A percentile compares a stretch with the other conserved stretches of the same genome.
These are phyloP conservation scores for Drepana arcuata DNA, from an alignment of 1,140 invertebrate species.

Conservation along the genomic window DNA sequence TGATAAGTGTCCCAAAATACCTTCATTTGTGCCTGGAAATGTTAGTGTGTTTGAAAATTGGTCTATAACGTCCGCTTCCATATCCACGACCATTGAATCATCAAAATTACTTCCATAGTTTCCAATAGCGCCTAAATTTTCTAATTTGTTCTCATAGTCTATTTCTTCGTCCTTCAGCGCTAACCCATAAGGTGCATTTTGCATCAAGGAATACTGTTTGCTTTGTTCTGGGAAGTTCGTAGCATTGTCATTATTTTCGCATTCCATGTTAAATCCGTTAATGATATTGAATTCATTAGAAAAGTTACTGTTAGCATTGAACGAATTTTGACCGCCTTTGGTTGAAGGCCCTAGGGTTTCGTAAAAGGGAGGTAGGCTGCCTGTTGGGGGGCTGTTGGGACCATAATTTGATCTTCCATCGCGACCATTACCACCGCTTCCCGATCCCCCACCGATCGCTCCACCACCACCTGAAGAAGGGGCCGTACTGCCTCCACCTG, in stretches of 20 bases:
- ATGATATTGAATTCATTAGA: constrained; percentile 73
- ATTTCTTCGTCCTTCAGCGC: constrained; percentile 84
- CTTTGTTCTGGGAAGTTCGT: constrained; percentile 71
- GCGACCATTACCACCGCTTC: constrained; percentile 79
- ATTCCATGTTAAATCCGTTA: constrained; percentile 81
- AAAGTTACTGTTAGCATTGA: constrained; percentile 71
- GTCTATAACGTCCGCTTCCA: constrained; percentile 83
- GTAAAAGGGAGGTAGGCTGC: constrained; percentile 87
- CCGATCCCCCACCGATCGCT: constrained; percentile 74
- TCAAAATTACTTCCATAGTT: constrained; percentile 80
- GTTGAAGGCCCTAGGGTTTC: constrained; percentile 77
- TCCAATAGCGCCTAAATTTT: constrained; percentile 73
- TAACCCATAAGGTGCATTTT: constrained; percentile 86
- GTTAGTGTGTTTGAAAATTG: constrained; percentile 84
- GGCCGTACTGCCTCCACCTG: constrained; percentile 67
- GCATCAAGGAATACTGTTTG: constrained; percentile 85
- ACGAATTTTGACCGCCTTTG: constrained; percentile 81
- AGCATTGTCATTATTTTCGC: constrained; percentile 75
- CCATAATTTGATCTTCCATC: constrained; percentile 86
- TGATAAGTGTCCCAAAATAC: constrained; percentile 63
- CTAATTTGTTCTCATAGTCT: constrained; percentile 82
- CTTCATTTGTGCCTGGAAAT: constrained; percentile 83
- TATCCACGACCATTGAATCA: constrained; percentile 86
- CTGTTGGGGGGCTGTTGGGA: constrained; percentile 86
- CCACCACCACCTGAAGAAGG: constrained; percentile 74